Conservation (phyloP, 1,140 invertebrate species). For the Drosophila paulistorum region DNA sequence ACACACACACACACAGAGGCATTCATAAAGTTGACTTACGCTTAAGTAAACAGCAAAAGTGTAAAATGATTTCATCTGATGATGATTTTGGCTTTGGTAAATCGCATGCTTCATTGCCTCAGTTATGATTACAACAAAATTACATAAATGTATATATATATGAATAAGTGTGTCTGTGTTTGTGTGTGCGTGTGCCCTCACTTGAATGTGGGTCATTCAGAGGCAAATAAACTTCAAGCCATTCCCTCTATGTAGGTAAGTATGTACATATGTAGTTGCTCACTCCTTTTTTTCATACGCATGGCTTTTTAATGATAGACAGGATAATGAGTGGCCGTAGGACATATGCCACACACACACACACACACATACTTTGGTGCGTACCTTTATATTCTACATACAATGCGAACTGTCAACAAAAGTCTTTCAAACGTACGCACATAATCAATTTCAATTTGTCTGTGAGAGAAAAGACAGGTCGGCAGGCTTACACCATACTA, state of each 20-base stretch:
- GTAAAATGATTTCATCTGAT: slow-evolving; percentile 77
- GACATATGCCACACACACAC: neutral
- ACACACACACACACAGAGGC: slow-evolving; percentile 21
- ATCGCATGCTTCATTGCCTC: slow-evolving; percentile 55
- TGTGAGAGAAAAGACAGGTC: neutral
- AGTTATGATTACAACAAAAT: slow-evolving; percentile 21
- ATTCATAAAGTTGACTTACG: slow-evolving; percentile 73
- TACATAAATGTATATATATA: slow-evolving; percentile 16
- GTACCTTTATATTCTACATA: neutral
- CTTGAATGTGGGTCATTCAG: neutral
- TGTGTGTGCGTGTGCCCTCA: neutral
- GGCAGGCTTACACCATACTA: neutral
- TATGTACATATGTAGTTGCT: neutral
- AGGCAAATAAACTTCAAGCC: slow-evolving; percentile 8
- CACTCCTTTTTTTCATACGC: neutral
- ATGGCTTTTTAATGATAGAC: slow-evolving; percentile 8
- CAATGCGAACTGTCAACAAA: neutral
- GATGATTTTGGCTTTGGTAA: slow-evolving; percentile 62
- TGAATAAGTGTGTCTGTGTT: slow-evolving; percentile 18
- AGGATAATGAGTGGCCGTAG: slow-evolving; percentile 12
- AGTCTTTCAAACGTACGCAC: neutral
- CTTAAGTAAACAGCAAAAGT: slow-evolving; percentile 79
- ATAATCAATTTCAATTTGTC: slow-evolving; percentile 14
- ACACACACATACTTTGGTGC: neutral
- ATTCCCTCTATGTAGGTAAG: slow-evolving; percentile 4